Percentiles rank a stretch among this genome's conserved stretches.
These are phyloP conservation scores for Cataglyphis altisquamis DNA, from an alignment of 2,888 invertebrate species.

Conservation along the genomic window DNA sequence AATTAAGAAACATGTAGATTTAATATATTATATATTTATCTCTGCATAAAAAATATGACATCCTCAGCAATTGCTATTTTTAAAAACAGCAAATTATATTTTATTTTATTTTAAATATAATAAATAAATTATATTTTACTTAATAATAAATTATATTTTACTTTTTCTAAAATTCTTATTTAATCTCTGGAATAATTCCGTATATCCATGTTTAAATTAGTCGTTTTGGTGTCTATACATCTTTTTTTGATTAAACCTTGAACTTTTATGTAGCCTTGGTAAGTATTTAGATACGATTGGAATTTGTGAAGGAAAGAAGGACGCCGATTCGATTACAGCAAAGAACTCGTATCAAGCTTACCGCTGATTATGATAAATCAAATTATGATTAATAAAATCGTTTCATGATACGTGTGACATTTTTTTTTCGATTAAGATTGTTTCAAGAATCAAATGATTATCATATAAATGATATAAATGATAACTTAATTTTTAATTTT, in stretches of 20 bases:
- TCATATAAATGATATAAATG: no score
- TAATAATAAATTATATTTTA: not conserved
- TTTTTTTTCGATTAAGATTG: not conserved
- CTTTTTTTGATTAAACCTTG: constrained; percentile 57
- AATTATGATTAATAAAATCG: not conserved
- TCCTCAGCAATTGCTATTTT: no score
- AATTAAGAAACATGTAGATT: not conserved
- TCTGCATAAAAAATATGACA: not conserved
- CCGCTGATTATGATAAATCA: not conserved
- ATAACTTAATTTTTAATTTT: not conserved
- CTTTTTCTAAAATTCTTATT: constrained; percentile 10
- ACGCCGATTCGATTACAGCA: not conserved
- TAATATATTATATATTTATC: not conserved
- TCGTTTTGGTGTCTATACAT: not conserved
- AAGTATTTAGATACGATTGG: constrained; percentile 37
- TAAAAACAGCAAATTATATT: not conserved
- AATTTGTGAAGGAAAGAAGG: not conserved
- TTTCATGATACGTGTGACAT: not conserved
- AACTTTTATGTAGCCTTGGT: constrained; percentile 61
- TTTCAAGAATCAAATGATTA: not conserved
- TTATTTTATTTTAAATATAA: not conserved
- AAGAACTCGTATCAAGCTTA: not conserved
- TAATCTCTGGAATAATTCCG: not conserved
- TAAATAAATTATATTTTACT: no score
- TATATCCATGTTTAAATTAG: not conserved